Evolutionary conservation across 2,797 vertebrate genomes (phyloP).

Genomic region (Lithobates sylvaticus): DNA sequence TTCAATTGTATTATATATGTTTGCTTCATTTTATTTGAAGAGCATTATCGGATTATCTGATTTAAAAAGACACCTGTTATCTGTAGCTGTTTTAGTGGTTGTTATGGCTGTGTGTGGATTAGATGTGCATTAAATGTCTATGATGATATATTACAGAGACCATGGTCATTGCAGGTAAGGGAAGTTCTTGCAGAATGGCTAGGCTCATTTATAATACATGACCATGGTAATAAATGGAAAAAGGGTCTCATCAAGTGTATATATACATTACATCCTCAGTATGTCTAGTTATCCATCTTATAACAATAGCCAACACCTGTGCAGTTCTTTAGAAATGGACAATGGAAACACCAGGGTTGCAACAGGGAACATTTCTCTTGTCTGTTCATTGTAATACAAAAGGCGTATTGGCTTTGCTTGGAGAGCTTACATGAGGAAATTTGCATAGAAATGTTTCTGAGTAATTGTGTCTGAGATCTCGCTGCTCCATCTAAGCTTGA

Average conservation of each 20-base stretch:
- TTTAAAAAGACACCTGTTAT: not conserved
- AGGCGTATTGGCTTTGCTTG: slow-evolving; percentile 3
- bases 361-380: not conserved
- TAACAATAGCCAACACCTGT: not conserved
- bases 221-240: not conserved
- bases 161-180: not conserved
- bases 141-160: not conserved
- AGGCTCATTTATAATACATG: not conserved
- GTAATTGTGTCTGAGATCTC: slow-evolving; percentile 42
- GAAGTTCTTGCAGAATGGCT: not conserved
- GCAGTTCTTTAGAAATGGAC: slow-evolving; percentile 1
- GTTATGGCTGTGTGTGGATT: not conserved
- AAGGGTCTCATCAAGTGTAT: too few relatives aligned
- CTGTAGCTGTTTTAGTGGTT: not conserved
- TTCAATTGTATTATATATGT: too few relatives aligned
- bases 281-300: not conserved
- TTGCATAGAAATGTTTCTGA: slow-evolving; percentile 24
- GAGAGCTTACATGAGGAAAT: slow-evolving; percentile 24
- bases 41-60: not conserved
- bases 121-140: not conserved
- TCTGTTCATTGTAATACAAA: not conserved
- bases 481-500: not conserved
- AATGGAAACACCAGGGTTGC: not conserved
- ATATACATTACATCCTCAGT: not conserved
- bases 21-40: too few relatives aligned